These are phyloP conservation scores for Hormaphis cornu DNA, from an alignment of 1,140 invertebrate species.

Conservation along the genomic window DNA sequence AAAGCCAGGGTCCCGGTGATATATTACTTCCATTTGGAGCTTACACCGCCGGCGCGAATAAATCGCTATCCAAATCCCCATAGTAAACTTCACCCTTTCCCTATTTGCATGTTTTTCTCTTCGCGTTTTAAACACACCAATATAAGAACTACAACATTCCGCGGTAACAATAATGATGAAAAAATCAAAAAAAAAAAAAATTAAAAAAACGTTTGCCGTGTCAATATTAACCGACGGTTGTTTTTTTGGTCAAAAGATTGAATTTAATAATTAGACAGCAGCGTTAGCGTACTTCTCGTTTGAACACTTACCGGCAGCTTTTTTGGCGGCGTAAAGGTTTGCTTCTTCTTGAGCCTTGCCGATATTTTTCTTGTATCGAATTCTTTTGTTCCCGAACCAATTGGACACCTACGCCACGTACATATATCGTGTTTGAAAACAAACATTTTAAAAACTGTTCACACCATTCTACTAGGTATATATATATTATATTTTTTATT, in stretches of 20 bases:
- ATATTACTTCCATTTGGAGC: conserved; percentile 42
- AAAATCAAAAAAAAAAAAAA: too few species aligned
- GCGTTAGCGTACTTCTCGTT: too few species aligned
- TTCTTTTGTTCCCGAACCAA: conserved; percentile 99
- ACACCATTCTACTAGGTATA: neutral
- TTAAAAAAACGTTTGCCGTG: neutral
- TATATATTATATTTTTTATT: neutral
- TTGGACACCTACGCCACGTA: conserved; percentile 67
- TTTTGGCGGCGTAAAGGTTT: conserved; percentile 97
- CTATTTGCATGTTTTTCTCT: conserved; percentile 24
- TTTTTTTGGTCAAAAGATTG: too few species aligned
- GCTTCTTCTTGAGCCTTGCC: conserved; percentile 99
- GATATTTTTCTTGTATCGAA: conserved; percentile 99
- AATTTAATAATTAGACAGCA: too few species aligned
- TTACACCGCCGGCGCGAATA: conserved; percentile 27
- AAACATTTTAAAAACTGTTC: neutral
- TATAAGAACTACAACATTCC: conserved; percentile 6
- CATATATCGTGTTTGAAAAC: conserved; percentile 1
- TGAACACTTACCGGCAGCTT: conserved; percentile 84
- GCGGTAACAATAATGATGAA: neutral
- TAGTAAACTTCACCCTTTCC: conserved; percentile 31
- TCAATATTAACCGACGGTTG: neutral
- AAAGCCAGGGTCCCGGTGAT: conserved; percentile 41
- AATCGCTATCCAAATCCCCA: conserved; percentile 20
- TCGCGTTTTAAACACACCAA: conserved; percentile 22